Percentiles rank a stretch among this genome's conserved stretches.
Evolutionary conservation across 2,797 vertebrate genomes (phyloP).

Genomic region (Gallinago solitaria): DNA sequence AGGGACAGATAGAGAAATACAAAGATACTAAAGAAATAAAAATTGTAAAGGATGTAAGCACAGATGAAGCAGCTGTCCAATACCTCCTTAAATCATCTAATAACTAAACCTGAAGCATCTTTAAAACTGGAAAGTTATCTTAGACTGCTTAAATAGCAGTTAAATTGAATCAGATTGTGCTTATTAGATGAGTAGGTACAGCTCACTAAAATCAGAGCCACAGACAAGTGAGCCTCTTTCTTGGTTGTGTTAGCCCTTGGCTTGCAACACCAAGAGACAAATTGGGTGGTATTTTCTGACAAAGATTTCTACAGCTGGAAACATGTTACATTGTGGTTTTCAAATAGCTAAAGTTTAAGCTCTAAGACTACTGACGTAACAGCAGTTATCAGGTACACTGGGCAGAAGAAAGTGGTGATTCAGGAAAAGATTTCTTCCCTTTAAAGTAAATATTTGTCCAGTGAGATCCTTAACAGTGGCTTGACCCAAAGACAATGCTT

Average conservation of each 20-base stretch:
- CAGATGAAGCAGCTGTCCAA: not conserved
- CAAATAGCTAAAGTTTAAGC: not conserved
- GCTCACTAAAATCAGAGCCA: not conserved
- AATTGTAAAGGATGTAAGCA: not conserved
- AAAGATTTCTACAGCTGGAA: not conserved
- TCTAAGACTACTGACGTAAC: not conserved
- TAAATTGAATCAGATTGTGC: not conserved
- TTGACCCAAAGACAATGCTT: not conserved
- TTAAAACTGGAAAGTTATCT: not conserved
- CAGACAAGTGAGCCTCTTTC: not conserved
- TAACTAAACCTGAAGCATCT: not conserved
- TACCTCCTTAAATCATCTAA: not conserved
- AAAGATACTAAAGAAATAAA: not conserved
- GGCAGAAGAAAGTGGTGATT: not conserved
- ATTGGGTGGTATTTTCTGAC: not conserved
- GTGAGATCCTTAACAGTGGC: not conserved
- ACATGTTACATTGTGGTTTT: not conserved
- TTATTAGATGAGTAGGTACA: constrained; percentile 17
- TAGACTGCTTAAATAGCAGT: not conserved
- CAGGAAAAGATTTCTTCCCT: not conserved
- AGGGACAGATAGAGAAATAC: not conserved
- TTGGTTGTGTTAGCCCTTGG: not conserved
- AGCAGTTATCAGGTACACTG: not conserved
- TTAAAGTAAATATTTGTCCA: not conserved
- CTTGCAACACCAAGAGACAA: not conserved